Base-by-base conservation (phyloP, 2,888 invertebrate genomes). In the Tetrapedia diversipes region DNA sequence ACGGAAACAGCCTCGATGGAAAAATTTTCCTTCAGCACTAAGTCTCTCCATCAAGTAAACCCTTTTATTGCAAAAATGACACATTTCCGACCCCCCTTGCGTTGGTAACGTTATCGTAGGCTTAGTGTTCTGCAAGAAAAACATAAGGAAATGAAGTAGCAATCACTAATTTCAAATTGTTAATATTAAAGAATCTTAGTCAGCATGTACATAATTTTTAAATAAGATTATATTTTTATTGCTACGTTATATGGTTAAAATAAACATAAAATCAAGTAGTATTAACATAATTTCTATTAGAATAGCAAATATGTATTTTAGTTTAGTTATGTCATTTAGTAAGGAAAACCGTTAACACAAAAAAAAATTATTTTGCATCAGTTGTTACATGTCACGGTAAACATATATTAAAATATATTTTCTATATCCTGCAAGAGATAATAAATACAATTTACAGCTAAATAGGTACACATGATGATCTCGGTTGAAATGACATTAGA, bases 21-120 rank as follows among this genome's bases (percentile, higher is more conserved):
- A 95, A 89, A 97, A 97, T 87, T 97, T 94, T 19, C 98, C 98
- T 93, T 97, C 97, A 3, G 98, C 97, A 54, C 95, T 96, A 80
- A 98, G 94, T 80, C 97, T 94, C 92, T 99, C 98, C 93, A 98
- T 98, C 34, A 98, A 94, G 92, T 99, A 99, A 66, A 99, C 98
- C 53, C 97, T 94, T 92, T 96, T 96, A 66, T 95, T 95, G 92
- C 99, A 99, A 92, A 98, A 97, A 93, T 95, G 97, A 93, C 95
- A 97, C 87, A 94, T 94, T 91, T 96, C 96, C 11, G 95, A 95
- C 67, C 94, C 94, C 71, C 94, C 94, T 90, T 95, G 95, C 57
- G 94, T 93, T 63, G 95, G 94, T 73, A 95, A 92, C 32, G 93
- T 92, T 67, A 95, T 89, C 47, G 94, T 93, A 73, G 93, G 93